Conservation (phyloP, 23 tunicate species). For the Halocynthia roretzi region DNA sequence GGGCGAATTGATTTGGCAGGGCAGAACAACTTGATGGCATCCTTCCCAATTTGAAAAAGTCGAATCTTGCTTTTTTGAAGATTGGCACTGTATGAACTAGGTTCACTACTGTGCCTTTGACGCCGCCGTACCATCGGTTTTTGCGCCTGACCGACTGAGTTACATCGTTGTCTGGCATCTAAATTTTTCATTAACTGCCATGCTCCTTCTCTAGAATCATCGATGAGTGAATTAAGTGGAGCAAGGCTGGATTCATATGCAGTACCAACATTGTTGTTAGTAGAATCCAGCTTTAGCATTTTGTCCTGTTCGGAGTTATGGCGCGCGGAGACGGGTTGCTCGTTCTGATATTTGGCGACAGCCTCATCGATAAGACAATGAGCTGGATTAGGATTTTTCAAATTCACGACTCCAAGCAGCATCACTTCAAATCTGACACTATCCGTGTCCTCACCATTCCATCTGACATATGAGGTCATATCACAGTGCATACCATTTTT, state of each 20-base stretch:
- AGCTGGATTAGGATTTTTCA: slow-evolving; percentile 45
- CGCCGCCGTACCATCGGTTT: slow-evolving; percentile 23
- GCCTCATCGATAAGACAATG: slow-evolving; percentile 71
- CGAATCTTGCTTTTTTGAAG: slow-evolving; percentile 61
- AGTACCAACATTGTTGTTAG: neutral
- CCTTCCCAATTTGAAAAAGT: slow-evolving; percentile 60
- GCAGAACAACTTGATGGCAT: slow-evolving; percentile 48
- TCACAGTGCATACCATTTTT: slow-evolving; percentile 8
- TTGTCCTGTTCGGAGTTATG: slow-evolving; percentile 1
- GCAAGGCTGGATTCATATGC: neutral
- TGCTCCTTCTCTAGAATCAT: slow-evolving; percentile 35
- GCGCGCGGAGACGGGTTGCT: slow-evolving; percentile 22
- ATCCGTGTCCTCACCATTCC: slow-evolving; percentile 4
- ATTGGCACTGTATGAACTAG: slow-evolving; percentile 33
- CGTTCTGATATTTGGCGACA: slow-evolving; percentile 51
- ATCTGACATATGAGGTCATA: neutral
- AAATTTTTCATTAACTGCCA: slow-evolving; percentile 4
- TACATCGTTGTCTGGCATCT: slow-evolving; percentile 45
- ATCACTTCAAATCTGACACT: slow-evolving; percentile 74
- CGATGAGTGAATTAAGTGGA: slow-evolving; percentile 6
- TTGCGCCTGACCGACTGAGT: slow-evolving; percentile 32
- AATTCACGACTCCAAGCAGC: slow-evolving; percentile 67
- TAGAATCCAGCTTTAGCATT: too few relatives aligned
- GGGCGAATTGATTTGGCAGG: slow-evolving; percentile 55
- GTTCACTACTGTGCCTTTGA: slow-evolving; percentile 69